phyloP scores from a whole-genome alignment of 2,888 invertebrate genomes.

The Lepidochrysops patricia region DNA sequence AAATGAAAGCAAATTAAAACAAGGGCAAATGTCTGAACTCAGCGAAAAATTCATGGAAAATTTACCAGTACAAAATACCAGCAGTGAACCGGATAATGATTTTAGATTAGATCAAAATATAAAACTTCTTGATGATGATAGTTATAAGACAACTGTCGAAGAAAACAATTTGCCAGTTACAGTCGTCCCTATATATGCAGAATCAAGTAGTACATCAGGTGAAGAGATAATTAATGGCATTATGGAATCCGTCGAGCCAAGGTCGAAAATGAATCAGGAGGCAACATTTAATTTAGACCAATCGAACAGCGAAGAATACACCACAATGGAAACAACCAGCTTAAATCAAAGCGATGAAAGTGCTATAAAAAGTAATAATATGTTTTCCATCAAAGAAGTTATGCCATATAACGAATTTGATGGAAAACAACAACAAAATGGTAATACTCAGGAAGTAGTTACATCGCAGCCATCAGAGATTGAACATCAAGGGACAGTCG shows the following conservation, averaged over 20 bases:
- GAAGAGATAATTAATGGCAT: neutral
- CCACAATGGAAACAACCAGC: neutral
- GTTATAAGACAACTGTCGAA: conserved; percentile 17
- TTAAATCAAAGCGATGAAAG: conserved; percentile 20
- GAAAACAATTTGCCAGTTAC: conserved; percentile 23
- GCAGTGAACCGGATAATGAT: neutral
- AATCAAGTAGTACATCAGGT: neutral
- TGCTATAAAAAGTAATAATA: neutral
- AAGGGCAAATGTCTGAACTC: neutral
- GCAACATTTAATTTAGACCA: conserved; percentile 1
- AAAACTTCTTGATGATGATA: neutral
- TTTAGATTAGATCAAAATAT: neutral
- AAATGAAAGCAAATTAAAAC: conserved; percentile 22
- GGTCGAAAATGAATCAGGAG: neutral
- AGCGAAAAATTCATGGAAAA: neutral
- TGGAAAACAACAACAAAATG: no score
- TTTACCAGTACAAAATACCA: neutral
- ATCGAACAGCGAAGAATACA: neutral
- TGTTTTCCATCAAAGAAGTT: neutral
- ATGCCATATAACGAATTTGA: conserved; percentile 16
- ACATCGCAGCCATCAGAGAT: conserved; percentile 37
- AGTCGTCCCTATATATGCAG: neutral
- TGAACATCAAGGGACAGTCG: conserved; percentile 39
- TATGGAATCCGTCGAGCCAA: conserved; percentile 20
- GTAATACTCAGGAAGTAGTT: conserved; percentile 23